A percentile compares a stretch with the other conserved stretches of the same genome.
phyloP scores from a whole-genome alignment of 2,888 invertebrate genomes.

The Sesia bembeciformis region DNA sequence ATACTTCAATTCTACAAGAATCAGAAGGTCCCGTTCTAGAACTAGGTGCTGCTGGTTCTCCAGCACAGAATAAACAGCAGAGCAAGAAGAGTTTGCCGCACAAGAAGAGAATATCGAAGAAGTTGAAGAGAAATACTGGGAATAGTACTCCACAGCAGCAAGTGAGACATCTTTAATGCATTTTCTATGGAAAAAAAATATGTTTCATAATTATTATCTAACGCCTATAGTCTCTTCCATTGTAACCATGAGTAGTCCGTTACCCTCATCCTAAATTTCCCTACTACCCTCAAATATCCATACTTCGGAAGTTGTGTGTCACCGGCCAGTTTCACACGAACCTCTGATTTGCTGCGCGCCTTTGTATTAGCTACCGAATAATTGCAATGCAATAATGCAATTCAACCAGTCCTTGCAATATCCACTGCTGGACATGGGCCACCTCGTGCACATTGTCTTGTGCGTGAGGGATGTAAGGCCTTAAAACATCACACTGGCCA shows the following conservation, averaged over 20 bases:
- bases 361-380: too few relatives aligned
- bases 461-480: not conserved
- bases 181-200: not conserved
- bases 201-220: not conserved
- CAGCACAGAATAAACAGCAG: constrained; percentile 38
- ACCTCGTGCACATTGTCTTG: too few relatives aligned
- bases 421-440: too few relatives aligned
- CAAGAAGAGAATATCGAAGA: constrained; percentile 88
- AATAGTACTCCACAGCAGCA: constrained; percentile 56
- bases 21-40: constrained; percentile 38
- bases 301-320: too few relatives aligned
- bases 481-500: not conserved
- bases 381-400: not conserved
- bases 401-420: too few relatives aligned
- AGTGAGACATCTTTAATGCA: too few relatives aligned
- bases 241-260: not conserved
- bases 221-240: not conserved
- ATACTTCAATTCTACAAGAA: constrained; percentile 29
- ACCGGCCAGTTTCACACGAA: too few relatives aligned
- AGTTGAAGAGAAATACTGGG: constrained; percentile 66
- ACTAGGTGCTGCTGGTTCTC: constrained; percentile 26
- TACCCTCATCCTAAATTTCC: too few relatives aligned
- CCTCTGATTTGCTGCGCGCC: too few relatives aligned
- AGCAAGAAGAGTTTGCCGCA: constrained; percentile 85
- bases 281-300: too few relatives aligned